Base-by-base conservation (phyloP, 2,888 invertebrate species). In the Lamellibrachia satsuma region DNA sequence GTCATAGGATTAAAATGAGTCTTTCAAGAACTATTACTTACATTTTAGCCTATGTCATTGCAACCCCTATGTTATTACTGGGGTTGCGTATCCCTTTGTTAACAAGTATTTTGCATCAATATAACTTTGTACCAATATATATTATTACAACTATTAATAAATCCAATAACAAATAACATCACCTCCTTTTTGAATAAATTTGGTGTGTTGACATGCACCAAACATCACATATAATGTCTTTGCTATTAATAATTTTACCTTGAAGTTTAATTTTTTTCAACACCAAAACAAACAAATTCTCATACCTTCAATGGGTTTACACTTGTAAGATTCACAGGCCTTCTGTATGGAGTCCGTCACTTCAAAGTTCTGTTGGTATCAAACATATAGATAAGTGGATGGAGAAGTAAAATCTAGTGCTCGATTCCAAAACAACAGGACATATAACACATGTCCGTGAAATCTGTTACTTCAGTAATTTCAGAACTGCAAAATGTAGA, bases 251-350 rank as follows among this genome's bases (percentile, higher is more conserved):
- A 75, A 75, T 15, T 75, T 15, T 22, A 75, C 75, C 75, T 75
- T 75, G 15, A 11, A 75, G 22, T 22, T 6, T 22, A 22, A 75
- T 6, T 6, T 22, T 22, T 75, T 22, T 75, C 15, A 75, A 9
- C 1, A 7, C 22, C 11, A 39, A 91, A 91, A 52, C 9, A 11
- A 57, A 91, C 11, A 91, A 9, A 52, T 90, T 51, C 3, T n/a
- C n/a, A n/a, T n/a, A 94, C 98, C 99, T 97, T 99, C 99, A 92
- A 99, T 98, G 52, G 99, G 99, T 97, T 99, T 99, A 97, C 99
- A 99, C 95, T 98, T 98, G 97, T 97, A 99, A 92, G 98, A 97
- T 94, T 99, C 98, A 94, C 98, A 98, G 94, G 99, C 98, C 97
- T 98, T 99, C 97, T 98, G 98, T 93, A 99, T 98, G 91, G 98